These are phyloP conservation scores for Macrocentrus cingulum DNA, from an alignment of 1,140 invertebrate species.

Conservation along the genomic window DNA sequence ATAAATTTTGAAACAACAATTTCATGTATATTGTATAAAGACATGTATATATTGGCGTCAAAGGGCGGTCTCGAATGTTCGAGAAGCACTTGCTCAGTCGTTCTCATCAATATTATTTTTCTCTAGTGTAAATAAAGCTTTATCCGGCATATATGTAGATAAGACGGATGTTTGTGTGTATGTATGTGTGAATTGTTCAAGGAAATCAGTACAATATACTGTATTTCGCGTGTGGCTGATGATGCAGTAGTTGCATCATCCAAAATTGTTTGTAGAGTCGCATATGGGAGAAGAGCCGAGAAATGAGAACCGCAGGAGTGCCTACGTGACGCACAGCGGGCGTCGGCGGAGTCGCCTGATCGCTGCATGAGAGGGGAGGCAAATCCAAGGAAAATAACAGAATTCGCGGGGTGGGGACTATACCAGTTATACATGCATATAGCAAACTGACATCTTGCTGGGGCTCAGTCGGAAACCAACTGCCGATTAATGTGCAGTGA, in stretches of 20 bases:
- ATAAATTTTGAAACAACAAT: no score
- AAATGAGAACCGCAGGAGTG: conserved; percentile 24
- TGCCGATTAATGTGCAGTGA: conserved; percentile 53
- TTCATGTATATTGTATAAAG: no score
- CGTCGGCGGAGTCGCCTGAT: conserved; percentile 39
- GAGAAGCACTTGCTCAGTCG: no score
- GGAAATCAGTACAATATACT: not conserved
- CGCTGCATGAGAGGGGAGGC: conserved; percentile 1
- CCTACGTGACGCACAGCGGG: conserved; percentile 43
- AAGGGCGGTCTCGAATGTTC: no score
- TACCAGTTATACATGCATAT: conserved; percentile 32
- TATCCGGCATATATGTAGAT: no score
- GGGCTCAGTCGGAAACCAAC: conserved; percentile 57
- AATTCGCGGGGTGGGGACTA: conserved; percentile 15
- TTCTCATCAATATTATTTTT: no score
- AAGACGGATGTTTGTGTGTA: no score
- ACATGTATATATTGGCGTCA: no score
- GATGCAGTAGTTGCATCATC: conserved; percentile 2
- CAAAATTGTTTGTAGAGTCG: not conserved
- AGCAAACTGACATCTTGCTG: conserved; percentile 47
- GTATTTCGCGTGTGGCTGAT: not conserved
- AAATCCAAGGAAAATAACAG: not conserved
- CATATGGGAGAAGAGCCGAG: not conserved
- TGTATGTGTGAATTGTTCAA: no score
- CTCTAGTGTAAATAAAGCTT: no score